Conservation (phyloP, 1,140 invertebrate genomes). For the Pantala flavescens region DNA sequence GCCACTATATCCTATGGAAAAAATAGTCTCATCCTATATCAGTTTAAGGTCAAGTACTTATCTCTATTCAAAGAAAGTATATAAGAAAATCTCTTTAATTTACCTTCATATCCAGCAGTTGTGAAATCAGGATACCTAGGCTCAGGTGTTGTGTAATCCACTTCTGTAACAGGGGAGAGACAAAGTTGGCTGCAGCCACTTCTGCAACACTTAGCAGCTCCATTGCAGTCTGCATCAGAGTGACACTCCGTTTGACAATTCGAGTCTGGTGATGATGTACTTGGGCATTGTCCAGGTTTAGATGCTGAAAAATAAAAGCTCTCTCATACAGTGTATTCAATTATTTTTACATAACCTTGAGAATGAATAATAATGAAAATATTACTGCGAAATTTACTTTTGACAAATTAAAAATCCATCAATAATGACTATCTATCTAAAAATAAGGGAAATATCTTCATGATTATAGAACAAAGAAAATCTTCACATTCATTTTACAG, state of each 20-base stretch:
- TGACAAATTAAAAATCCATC: no score
- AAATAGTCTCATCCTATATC: no score
- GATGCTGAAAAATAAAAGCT: conserved; percentile 39
- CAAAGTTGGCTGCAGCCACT: conserved; percentile 66
- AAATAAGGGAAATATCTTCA: no score
- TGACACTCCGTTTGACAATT: conserved; percentile 58
- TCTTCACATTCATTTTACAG: no score
- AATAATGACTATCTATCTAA: no score
- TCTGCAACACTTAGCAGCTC: conserved; percentile 67
- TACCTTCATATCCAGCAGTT: background rate
- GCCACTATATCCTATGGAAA: no score
- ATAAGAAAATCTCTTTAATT: background rate
- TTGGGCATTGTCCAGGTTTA: conserved; percentile 66
- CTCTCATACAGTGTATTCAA: background rate
- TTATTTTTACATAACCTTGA: background rate
- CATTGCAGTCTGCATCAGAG: conserved; percentile 71
- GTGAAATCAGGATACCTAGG: background rate
- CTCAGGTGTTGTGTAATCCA: conserved; percentile 2
- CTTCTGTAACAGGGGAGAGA: conserved; percentile 40
- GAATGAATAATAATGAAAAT: no score
- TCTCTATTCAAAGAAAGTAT: no score
- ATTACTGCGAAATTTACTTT: no score
- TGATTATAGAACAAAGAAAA: no score
- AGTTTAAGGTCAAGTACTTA: no score
- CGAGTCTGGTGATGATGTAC: conserved; percentile 19